Conservation (phyloP, 2,797 vertebrate genomes). For the Fistularia tabacaria region DNA sequence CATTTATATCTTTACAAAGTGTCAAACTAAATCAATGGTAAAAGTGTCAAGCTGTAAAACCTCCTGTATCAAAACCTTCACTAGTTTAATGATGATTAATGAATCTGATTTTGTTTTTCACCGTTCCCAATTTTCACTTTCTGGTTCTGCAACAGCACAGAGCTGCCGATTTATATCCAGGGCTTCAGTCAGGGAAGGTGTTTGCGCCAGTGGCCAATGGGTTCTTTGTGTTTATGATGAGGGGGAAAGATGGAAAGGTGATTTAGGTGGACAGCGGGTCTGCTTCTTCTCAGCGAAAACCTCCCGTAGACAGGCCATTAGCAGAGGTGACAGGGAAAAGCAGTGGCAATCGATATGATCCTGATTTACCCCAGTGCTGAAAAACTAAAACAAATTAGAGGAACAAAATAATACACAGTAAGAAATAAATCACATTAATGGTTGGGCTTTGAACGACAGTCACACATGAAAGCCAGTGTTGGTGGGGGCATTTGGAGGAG, state of each 20-base stretch:
- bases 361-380: slow-evolving; percentile 68
- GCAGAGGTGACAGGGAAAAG: slow-evolving; percentile 70
- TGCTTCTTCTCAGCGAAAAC: slow-evolving; percentile 66
- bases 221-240: slow-evolving; percentile 69
- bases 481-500: slow-evolving; percentile 62
- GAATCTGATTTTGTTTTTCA: slow-evolving; percentile 29
- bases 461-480: slow-evolving; percentile 58
- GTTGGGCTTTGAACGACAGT: slow-evolving; percentile 64
- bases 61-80: slow-evolving; percentile 6
- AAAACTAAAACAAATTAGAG: slow-evolving; percentile 73
- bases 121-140: slow-evolving; percentile 31
- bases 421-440: slow-evolving; percentile 76
- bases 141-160: slow-evolving; percentile 16
- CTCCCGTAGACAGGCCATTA: slow-evolving; percentile 66
- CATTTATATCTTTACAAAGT: slow-evolving; percentile 53
- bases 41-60: slow-evolving; percentile 34
- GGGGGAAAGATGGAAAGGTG: slow-evolving; percentile 65
- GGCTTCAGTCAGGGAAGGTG: slow-evolving; percentile 57
- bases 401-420: slow-evolving; percentile 71
- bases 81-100: too few relatives aligned
- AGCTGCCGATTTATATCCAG: slow-evolving; percentile 52
- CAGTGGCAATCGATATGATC: slow-evolving; percentile 67
- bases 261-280: slow-evolving; percentile 68
- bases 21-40: slow-evolving; percentile 44
- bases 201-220: slow-evolving; percentile 64